A percentile compares a stretch with the other conserved stretches of the same genome.
Evolutionary conservation across 2,113 vertebrate genomes (phyloP).

Genomic region (Ochotona curzoniae): DNA sequence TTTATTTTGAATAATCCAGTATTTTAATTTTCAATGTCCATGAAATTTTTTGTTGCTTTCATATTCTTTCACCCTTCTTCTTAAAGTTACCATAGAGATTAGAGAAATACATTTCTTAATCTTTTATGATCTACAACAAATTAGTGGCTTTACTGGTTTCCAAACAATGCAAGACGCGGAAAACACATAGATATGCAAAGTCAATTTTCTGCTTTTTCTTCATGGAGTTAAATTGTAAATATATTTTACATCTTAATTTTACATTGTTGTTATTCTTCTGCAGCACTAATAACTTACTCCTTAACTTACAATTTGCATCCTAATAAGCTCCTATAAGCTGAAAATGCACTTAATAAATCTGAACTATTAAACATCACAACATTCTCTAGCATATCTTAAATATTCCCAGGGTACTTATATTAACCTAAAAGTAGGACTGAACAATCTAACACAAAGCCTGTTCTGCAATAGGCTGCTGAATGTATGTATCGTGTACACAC

Average conservation of each 20-base stretch:
- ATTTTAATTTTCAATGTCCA: constrained; percentile 34
- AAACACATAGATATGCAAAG: neutral
- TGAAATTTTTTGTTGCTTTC: neutral
- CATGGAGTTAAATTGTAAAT: neutral
- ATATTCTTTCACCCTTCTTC: neutral
- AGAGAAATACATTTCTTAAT: neutral
- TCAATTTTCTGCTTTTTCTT: neutral
- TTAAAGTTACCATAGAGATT: neutral
- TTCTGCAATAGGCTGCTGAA: neutral
- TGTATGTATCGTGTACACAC: neutral
- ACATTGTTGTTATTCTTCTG: neutral
- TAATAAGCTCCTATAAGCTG: neutral
- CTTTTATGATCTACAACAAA: constrained; percentile 5
- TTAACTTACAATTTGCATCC: neutral
- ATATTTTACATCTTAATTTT: neutral
- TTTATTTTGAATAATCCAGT: constrained; percentile 17
- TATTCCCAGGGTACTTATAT: neutral
- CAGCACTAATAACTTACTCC: neutral
- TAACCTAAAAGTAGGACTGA: neutral
- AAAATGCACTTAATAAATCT: neutral
- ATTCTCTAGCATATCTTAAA: neutral
- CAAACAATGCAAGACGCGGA: neutral
- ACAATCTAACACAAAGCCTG: neutral
- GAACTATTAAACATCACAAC: neutral
- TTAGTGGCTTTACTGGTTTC: neutral